Percentiles rank a stretch among this genome's conserved stretches.
Conservation (phyloP, 1,140 invertebrate species). For the Agrilus planipennis region DNA sequence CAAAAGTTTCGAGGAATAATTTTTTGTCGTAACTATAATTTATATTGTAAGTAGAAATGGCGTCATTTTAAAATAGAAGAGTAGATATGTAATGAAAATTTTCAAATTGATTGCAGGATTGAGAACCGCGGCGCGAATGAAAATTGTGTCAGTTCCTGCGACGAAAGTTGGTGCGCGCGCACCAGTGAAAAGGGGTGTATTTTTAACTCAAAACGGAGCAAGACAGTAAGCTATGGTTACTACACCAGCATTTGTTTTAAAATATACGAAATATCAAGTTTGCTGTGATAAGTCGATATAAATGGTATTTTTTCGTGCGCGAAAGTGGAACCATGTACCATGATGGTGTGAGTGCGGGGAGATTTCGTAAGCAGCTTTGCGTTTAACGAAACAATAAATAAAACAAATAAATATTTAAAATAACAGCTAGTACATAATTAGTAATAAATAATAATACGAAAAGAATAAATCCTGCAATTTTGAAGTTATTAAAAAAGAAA, state of each 20-base stretch:
- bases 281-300: conserved; percentile 3
- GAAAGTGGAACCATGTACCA: background rate
- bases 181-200: conserved; percentile 3
- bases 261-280: background rate
- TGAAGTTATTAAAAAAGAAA: too few relatives aligned
- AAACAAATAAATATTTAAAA: conserved; percentile 7
- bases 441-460: background rate
- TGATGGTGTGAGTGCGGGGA: background rate
- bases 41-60: too few relatives aligned
- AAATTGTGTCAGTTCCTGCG: too few relatives aligned
- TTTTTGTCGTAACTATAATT: too few relatives aligned
- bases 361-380: too few relatives aligned
- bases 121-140: too few relatives aligned
- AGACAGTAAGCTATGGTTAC: conserved; percentile 3
- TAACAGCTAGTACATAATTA: background rate
- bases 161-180: too few relatives aligned
- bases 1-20: too few relatives aligned
- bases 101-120: too few relatives aligned
- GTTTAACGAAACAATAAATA: conserved; percentile 1
- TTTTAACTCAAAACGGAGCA: conserved; percentile 3
- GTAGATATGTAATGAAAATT: too few relatives aligned
- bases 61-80: too few relatives aligned
- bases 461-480: too few relatives aligned
- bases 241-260: conserved; percentile 4
- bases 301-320: background rate